These are phyloP conservation scores for Gryon sp. DNA, from an alignment of 1,140 invertebrate genomes.

Conservation along the genomic window DNA sequence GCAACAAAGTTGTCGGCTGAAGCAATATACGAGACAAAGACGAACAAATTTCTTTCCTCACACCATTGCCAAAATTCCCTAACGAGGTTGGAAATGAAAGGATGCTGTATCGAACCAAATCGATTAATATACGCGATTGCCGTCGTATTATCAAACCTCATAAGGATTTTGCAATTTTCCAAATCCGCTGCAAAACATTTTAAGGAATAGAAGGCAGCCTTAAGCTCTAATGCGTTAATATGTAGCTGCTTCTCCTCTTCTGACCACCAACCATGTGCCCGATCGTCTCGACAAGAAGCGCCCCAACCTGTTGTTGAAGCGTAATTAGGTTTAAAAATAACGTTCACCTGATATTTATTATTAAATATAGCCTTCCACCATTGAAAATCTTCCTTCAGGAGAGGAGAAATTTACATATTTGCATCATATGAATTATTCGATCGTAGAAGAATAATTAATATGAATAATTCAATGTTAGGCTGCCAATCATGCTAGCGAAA, in stretches of 20 bases:
- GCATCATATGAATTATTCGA: background rate
- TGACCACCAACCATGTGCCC: constrained; percentile 19
- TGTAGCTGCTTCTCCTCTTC: background rate
- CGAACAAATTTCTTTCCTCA: constrained; percentile 46
- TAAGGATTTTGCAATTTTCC: constrained; percentile 40
- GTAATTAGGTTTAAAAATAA: background rate
- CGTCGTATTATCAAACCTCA: constrained; percentile 66
- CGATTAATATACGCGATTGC: constrained; percentile 71
- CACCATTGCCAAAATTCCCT: constrained; percentile 68
- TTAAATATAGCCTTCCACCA: background rate
- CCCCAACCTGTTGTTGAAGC: background rate
- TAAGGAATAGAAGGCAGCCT: background rate
- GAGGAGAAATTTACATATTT: background rate
- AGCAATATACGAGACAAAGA: constrained; percentile 43
- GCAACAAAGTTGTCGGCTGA: constrained; percentile 37
- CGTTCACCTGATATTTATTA: background rate
- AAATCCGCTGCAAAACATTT: background rate
- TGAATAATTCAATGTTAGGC: background rate
- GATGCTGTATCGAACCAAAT: constrained; percentile 68
- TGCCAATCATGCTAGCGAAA: constrained; percentile 3
- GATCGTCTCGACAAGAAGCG: background rate
- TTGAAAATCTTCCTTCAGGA: background rate
- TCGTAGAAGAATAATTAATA: background rate
- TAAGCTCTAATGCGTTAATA: background rate
- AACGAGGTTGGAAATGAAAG: constrained; percentile 61